Conservation (phyloP, 2,888 invertebrate genomes). For the Noctua comes region DNA sequence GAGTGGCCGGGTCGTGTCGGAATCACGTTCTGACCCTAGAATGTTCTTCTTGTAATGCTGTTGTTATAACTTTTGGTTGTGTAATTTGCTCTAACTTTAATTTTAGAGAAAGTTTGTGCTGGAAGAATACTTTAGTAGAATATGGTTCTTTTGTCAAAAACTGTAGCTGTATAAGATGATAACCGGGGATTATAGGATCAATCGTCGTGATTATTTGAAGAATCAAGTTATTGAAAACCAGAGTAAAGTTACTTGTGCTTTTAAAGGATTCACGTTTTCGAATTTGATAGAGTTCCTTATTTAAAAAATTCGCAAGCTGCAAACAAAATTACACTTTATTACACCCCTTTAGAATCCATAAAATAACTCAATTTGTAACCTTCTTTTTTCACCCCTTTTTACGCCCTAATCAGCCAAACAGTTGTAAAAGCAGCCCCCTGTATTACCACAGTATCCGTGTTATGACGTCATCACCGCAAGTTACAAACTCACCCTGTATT, state of each 20-base stretch:
- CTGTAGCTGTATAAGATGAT: background rate
- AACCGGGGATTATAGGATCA: background rate
- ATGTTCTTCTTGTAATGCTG: constrained; percentile 10
- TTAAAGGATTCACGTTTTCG: background rate
- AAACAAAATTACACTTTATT: background rate
- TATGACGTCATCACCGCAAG: background rate
- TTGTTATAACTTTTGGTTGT: constrained; percentile 5
- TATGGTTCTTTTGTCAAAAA: background rate
- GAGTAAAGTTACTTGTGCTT: background rate
- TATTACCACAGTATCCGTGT: background rate
- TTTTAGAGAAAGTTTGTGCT: background rate
- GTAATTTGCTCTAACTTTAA: background rate
- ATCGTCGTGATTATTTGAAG: background rate
- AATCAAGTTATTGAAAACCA: background rate
- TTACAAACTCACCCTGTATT: background rate
- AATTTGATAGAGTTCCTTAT: background rate
- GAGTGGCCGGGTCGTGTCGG: constrained; percentile 20
- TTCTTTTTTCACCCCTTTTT: background rate
- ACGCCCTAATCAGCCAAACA: background rate
- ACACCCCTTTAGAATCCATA: background rate
- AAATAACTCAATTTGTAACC: background rate
- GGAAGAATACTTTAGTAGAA: background rate
- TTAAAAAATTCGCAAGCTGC: background rate
- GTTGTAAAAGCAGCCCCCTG: background rate
- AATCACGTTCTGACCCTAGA: constrained; percentile 21